Percentiles rank a stretch among this genome's conserved stretches.
These are phyloP conservation scores for Triplophysa bombifrons DNA, from an alignment of 2,797 vertebrate genomes.

Conservation along the genomic window DNA sequence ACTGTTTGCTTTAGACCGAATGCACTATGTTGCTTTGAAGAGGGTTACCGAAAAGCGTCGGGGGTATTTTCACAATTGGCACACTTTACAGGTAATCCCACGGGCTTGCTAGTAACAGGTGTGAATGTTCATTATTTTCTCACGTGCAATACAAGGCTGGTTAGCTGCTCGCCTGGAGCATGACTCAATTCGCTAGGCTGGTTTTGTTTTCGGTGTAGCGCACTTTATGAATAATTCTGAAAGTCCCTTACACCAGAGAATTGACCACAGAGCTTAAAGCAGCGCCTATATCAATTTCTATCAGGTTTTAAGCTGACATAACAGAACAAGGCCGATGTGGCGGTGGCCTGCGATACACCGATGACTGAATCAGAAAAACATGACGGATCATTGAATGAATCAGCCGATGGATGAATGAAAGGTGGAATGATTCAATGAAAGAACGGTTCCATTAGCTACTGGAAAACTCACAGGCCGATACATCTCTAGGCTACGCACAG, in stretches of 20 bases:
- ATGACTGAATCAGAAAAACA: constrained; percentile 45
- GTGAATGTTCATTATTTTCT: constrained; percentile 36
- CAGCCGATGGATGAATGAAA: constrained; percentile 40
- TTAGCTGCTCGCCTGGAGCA: constrained; percentile 11
- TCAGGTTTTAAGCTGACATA: constrained; percentile 52
- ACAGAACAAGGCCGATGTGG: constrained; percentile 47
- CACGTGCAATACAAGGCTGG: constrained; percentile 41
- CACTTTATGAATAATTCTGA: constrained; percentile 55
- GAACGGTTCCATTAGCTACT: constrained; percentile 40
- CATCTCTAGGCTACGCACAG: constrained; percentile 40
- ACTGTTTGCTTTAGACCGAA: constrained; percentile 63
- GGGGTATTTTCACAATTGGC: constrained; percentile 62
- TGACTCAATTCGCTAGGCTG: constrained; percentile 42
- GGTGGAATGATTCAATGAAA: constrained; percentile 21
- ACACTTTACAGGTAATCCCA: constrained; percentile 58
- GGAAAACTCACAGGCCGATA: constrained; percentile 35
- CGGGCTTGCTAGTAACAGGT: constrained; percentile 51
- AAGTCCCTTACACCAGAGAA: constrained; percentile 50
- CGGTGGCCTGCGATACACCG: constrained; percentile 5
- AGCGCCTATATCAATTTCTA: constrained; percentile 39
- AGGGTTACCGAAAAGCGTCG: constrained; percentile 51
- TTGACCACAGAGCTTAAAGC: constrained; percentile 52
- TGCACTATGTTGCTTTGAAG: constrained; percentile 47
- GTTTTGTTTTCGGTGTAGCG: constrained; percentile 10
- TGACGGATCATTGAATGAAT: constrained; percentile 45